Evolutionary conservation across 2,113 vertebrate species (phyloP), one percentile per base, ranked within the genome.

Genomic region (Vombatus ursinus): DNA sequence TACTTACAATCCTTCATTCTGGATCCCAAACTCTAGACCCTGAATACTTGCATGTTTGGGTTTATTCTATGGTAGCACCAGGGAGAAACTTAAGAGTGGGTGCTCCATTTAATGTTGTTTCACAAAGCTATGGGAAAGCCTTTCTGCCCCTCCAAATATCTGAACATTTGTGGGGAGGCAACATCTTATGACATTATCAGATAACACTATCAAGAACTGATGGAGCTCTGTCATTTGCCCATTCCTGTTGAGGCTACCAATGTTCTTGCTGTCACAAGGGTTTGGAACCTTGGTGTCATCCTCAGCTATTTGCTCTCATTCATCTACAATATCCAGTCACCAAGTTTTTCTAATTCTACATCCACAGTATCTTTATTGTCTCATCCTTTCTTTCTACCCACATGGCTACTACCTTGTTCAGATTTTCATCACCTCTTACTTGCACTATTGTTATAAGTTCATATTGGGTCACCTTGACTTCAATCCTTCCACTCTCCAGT

Each of bases 1-100:
- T 14, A 22, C 1, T 50, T 8, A 0, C 16, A 52, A 8, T 57
- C 16, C 47, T 54, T 12, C 11, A 0, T 0, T 84, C n/a, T 77
- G 68, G 37, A 77, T 77, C 37, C 68, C n/a, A n/a, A 0, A 77
- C 37, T 77, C 57, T 37, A 68, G 31, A 68, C 3, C 5, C 68
- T 44, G 19, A n/a, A 84, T 7, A 44, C 68, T 44, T 84, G 7
- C 8, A 84, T 84, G 23, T 84, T 84, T 44, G 19, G 6, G n/a
- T 44, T 44, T 23, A 44, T 84, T 84, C n/a, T 77, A 19, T 77
- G 61, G 61, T 77, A 77, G 4, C 61, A 77, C 14, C 3, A 77
- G 61, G 14, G 14, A n/a, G 1, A 5, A 77, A 77, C 37, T 44
- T 44, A 44, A 19, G n/a, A 84, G 37, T 44, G 68, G 19, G n/a